These are phyloP conservation scores for Philypnodon macrostomus DNA, from an alignment of 2,797 vertebrate genomes.

Conservation along the genomic window DNA sequence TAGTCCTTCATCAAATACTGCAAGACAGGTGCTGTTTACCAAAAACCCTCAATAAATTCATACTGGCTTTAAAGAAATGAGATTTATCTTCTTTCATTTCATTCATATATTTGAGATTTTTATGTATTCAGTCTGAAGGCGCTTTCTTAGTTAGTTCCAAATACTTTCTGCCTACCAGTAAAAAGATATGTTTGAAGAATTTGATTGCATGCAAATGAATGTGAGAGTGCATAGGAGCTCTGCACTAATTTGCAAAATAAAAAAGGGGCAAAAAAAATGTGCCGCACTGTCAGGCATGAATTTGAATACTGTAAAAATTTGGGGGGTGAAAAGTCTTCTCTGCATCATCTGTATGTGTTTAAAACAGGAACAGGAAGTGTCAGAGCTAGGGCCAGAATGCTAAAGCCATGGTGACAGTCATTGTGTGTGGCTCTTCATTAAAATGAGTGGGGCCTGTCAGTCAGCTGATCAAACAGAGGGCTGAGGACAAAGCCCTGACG, in stretches of 20 bases:
- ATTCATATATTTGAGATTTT: too few species aligned
- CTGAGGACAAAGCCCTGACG: background rate
- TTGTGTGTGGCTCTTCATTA: slow-evolving; percentile 5
- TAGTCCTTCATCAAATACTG: too few species aligned
- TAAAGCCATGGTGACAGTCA: background rate
- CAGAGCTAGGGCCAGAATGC: too few species aligned
- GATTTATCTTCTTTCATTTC: too few species aligned
- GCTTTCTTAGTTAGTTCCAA: background rate
- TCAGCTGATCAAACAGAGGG: slow-evolving; percentile 2
- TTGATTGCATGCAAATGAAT: slow-evolving; percentile 7
- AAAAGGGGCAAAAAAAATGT: background rate
- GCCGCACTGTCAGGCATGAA: background rate
- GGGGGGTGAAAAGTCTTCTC: background rate
- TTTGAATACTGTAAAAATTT: background rate
- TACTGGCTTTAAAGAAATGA: too few species aligned
- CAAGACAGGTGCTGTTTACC: too few species aligned
- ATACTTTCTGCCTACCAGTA: background rate
- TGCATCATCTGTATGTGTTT: background rate
- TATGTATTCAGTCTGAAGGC: too few species aligned
- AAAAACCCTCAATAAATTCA: too few species aligned
- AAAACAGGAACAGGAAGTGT: too few species aligned
- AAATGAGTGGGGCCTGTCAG: slow-evolving; percentile 3
- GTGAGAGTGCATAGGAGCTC: background rate
- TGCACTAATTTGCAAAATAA: background rate
- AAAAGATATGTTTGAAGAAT: slow-evolving; percentile 4